Base-by-base conservation (phyloP, 2,113 vertebrate species). In the Gallinago jamesoni region DNA sequence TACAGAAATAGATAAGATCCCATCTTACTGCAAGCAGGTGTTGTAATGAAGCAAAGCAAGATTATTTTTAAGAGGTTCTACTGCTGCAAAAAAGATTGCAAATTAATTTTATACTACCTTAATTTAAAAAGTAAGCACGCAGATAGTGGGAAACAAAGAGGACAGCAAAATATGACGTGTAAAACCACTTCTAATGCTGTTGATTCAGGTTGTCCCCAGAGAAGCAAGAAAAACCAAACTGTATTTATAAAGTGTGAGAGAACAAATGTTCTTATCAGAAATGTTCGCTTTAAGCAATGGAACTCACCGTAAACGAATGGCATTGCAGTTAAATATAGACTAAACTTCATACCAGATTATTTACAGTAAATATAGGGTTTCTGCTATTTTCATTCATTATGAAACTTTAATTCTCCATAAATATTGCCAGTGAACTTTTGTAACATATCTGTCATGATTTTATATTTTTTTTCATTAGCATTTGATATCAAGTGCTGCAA, bases 1-100 rank as follows among this genome's bases (percentile, higher is more conserved):
- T 97, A 97, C 95, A 96, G 95, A 97, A 97, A 95, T 86, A 97
- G 97, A 96, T 97, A 97, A 96, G 97, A 96, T 93, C 82, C 91
- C 87, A 85, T 95, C 94, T 96, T 96, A 96, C 47, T 95, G 93
- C 90, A 97, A 97, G 95, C 97, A 98, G 97, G 96, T 97, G 95
- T 76, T 97, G 96, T 77, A 97, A 97, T 94, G 96, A 97, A 96
- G 89, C 84, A 96, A 96, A 95, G 72, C 55, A 12, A 87, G 86
- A 97, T 94, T 24, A 75, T 95, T 96, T 97, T 97, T 95, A 90
- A 66, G 89, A 95, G 87, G 47, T 75, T 89, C 62, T 95, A 83
- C 87, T 94, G 77, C 80, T 68, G 89, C 52, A 89, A 75, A 87
- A 94, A 82, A 48, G 35, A 84, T 12, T 79, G 25, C 31, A 93